These are phyloP conservation scores for Dermolepida albohirtum DNA, from an alignment of 2,888 invertebrate species.

Conservation along the genomic window DNA sequence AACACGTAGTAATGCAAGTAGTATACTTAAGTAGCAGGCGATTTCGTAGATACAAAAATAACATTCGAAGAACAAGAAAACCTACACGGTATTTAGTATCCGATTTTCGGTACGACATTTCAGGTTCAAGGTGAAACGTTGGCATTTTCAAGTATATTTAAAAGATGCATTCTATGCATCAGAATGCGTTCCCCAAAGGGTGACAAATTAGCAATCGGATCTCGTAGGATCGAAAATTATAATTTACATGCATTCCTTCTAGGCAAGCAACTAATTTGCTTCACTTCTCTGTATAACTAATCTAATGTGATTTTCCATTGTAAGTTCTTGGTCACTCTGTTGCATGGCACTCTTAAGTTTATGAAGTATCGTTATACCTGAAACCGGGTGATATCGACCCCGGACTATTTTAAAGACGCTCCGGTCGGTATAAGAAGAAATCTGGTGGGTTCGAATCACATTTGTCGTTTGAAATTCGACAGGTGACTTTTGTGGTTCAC, in stretches of 20 bases:
- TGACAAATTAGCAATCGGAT: not conserved
- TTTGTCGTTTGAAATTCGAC: slow-evolving; percentile 35
- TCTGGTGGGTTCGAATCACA: slow-evolving; percentile 20
- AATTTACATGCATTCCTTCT: too few species aligned
- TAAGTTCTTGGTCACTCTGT: not conserved
- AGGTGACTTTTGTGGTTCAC: slow-evolving; percentile 27
- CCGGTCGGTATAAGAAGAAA: slow-evolving; percentile 37
- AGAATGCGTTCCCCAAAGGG: slow-evolving; percentile 3
- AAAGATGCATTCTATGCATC: slow-evolving; percentile 25
- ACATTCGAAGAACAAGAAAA: not conserved
- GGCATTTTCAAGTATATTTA: slow-evolving; percentile 44
- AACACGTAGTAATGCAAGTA: too few species aligned
- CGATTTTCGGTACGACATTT: slow-evolving; percentile 4
- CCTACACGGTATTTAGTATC: not conserved
- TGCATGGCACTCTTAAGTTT: not conserved
- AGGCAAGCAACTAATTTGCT: not conserved
- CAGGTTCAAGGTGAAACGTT: slow-evolving; percentile 50
- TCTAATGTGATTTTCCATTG: not conserved
- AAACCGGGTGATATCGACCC: slow-evolving; percentile 16
- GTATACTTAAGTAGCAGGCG: too few species aligned
- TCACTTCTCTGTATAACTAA: not conserved
- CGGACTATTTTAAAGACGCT: slow-evolving; percentile 15
- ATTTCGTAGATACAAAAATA: not conserved
- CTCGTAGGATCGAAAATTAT: not conserved
- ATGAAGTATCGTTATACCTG: slow-evolving; percentile 46